phyloP scores from a whole-genome alignment of 2,797 vertebrate species.

The Hylomyscus alleni region DNA sequence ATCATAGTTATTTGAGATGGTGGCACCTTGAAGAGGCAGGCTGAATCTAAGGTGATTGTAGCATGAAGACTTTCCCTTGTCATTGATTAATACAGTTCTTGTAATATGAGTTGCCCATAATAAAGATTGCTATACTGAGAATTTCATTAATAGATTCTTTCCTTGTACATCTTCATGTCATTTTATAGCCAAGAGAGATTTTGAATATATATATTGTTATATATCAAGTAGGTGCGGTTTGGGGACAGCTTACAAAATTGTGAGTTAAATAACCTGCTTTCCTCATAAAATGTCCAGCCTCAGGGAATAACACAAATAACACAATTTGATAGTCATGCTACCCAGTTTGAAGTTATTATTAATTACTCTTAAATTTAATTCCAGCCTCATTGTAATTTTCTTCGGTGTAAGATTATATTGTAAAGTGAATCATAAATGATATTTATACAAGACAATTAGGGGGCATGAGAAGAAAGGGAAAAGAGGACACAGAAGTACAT shows the following conservation, averaged over 20 bases:
- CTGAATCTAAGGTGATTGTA: neutral
- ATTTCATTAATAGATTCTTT: rapidly evolving
- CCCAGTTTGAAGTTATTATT: neutral
- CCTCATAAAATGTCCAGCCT: neutral
- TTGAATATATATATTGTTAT: no score
- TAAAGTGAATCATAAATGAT: neutral
- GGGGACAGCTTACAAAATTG: neutral
- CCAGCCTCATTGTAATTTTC: neutral
- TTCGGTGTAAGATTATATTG: neutral
- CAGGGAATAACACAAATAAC: neutral
- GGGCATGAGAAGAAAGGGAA: neutral
- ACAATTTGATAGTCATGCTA: neutral
- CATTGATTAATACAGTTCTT: neutral
- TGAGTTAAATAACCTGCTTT: neutral
- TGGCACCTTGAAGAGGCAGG: neutral
- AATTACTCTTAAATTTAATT: neutral
- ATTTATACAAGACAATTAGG: neutral
- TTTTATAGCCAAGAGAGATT: rapidly evolving
- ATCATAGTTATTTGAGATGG: no score
- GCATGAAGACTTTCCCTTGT: neutral
- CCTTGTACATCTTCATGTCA: no score
- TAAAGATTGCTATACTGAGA: neutral
- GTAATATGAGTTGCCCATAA: neutral
- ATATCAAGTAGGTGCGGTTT: neutral
- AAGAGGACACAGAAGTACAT: neutral